Percentiles rank a stretch among this genome's conserved stretches.
These are phyloP conservation scores for Sebastes flavidus DNA, from an alignment of 2,797 vertebrate genomes.

Conservation along the genomic window DNA sequence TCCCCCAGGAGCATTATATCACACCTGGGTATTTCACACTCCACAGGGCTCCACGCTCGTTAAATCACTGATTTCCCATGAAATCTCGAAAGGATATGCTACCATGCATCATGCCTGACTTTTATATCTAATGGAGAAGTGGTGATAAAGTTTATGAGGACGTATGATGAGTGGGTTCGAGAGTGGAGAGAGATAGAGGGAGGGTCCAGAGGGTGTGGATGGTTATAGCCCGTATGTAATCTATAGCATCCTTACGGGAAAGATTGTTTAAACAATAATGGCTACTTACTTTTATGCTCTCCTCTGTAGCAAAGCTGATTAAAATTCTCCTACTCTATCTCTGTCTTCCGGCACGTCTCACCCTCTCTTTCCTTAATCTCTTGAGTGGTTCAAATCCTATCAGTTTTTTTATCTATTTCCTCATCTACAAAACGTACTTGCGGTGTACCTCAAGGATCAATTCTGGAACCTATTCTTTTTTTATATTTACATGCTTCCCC, in stretches of 20 bases:
- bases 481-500: background rate
- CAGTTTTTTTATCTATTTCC: background rate
- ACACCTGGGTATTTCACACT: conserved; percentile 69
- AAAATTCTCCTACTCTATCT: background rate
- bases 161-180: conserved; percentile 12
- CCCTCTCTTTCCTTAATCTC: background rate
- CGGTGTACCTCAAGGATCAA: background rate
- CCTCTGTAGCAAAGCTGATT: background rate
- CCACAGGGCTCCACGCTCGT: conserved; percentile 39
- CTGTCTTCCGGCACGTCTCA: background rate
- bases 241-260: background rate
- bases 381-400: background rate
- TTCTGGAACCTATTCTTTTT: background rate
- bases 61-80: conserved; percentile 56
- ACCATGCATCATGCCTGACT: conserved; percentile 30
- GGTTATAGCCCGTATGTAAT: background rate
- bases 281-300: background rate
- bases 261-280: background rate
- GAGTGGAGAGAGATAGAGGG: background rate
- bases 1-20: conserved; percentile 50
- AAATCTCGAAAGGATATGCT: conserved; percentile 49
- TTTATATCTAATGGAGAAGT: conserved; percentile 43
- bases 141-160: conserved; percentile 32
- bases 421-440: background rate
- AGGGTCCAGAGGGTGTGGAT: background rate